Percentiles rank a stretch among this genome's conserved stretches.
Conservation (phyloP, 2,888 invertebrate genomes). For the Harpagoxenus sublaevis region DNA sequence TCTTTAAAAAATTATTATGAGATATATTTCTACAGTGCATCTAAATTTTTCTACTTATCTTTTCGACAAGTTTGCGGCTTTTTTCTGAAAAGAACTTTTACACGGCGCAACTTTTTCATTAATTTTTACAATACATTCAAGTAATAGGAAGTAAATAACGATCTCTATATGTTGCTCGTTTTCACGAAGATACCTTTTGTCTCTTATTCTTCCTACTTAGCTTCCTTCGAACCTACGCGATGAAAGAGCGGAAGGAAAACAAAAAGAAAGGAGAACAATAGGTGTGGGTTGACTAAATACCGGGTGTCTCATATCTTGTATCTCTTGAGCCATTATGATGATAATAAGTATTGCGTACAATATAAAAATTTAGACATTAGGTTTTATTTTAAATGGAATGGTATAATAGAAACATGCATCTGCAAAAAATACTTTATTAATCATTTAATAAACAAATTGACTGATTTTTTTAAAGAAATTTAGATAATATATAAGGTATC, state of each 20-base stretch:
- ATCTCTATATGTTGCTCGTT: neutral
- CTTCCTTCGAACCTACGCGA: slow-evolving; percentile 13
- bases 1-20: neutral
- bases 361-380: neutral
- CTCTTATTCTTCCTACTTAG: slow-evolving; percentile 11
- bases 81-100: neutral
- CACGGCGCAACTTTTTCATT: no score
- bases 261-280: slow-evolving; percentile 66
- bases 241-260: slow-evolving; percentile 50
- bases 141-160: slow-evolving; percentile 12
- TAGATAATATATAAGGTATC: neutral
- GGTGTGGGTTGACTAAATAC: slow-evolving; percentile 70
- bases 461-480: neutral
- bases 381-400: neutral
- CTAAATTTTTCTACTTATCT: neutral
- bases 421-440: neutral
- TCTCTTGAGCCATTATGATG: neutral
- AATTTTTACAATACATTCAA: neutral
- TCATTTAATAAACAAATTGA: neutral
- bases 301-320: slow-evolving; percentile 59
- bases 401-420: neutral
- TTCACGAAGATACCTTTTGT: slow-evolving; percentile 4
- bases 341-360: neutral
- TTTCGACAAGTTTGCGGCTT: neutral
- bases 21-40: neutral